Base-by-base conservation (phyloP, 2,888 invertebrate species). In the Plebejus melissa region DNA sequence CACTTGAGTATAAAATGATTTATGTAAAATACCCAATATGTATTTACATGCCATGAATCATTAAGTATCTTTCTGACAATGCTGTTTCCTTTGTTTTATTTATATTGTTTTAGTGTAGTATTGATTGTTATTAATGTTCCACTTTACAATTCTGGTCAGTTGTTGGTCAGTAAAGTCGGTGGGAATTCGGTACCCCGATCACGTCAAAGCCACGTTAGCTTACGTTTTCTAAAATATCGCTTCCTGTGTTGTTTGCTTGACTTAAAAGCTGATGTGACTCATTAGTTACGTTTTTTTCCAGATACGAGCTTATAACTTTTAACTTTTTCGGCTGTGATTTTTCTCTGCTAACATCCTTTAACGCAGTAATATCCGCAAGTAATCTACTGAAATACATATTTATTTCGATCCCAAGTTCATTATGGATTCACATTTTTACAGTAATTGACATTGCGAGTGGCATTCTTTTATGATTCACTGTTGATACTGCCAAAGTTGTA, bases 121-220 rank as follows among this genome's bases (percentile, higher is more conserved):
- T 65, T 65, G 65, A 65, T 65, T 65, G 65, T 16, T 65, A 36
- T 28, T 60, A 28, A 60, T 65, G 65, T 65, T 70, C 50, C 32
- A 72, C 50, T 72, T 72, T 32, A 50, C 65, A 32, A 72, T 72
- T 72, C 72, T 16, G 50, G 72, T 72, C 72, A 72, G 22, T 72
- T 46, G 72, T 70, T 70, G 28, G 54, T 50, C 72, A 50, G 32
- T 65, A 65, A 65, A 65, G 32, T 32, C 22, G 32, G n/a, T 16
- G 6, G 13, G 50, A 32, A 32, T 50, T 72, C 28, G 72, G 72
- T 50, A 72, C 46, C 32, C 72, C 16, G 54, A 72, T 72, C 72
- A 72, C 72, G 72, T 72, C 28, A 72, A 28, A 11, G 50, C 32
- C 11, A 54, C 72, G 72, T 54, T 72, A 54, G 16, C 50, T 72